Base-by-base conservation (phyloP, 2,888 invertebrate species). In the Rhagonycha fulva region DNA sequence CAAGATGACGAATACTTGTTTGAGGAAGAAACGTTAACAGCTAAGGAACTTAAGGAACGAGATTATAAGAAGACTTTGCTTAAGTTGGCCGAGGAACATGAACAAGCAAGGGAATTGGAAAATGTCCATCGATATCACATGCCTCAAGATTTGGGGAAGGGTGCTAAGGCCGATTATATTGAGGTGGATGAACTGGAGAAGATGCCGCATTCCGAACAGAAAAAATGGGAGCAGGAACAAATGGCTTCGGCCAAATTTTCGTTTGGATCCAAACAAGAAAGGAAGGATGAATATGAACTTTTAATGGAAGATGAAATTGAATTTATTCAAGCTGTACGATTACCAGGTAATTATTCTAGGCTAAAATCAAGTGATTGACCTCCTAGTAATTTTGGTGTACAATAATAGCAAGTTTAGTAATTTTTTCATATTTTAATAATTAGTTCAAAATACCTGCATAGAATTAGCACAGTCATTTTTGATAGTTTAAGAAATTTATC, bases 151-250 rank as follows among this genome's bases (percentile, higher is more conserved):
- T 89, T 94, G 83, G 93, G 93, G n/a, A 94, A 94, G 84, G 92
- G 92, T 78, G 92, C 92, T 85, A 81, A 86, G 89, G 92, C 92
- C 72, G 93, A 94, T 83, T 95, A 95, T 88, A 90, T 95, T 78
- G 96, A 96, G 89, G 93, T 95, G 30, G 96, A 96, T 88, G 96
- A 96, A 82, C 90, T 92, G 80, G 98, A 98, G 86, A 94, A 93
- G 83, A 89, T 93, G 78, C 94, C 94, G 0, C 94, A 95, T 85
- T 95, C 94, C 0, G 96, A 96, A 82, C 96, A 96, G 88, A 93
- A 94, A 82, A 97, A 97, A 89, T 99, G 99, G 99, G 99, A 99
- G 88, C 96, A 98, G 76, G 98, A 98, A 86, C 97, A 98, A 87
- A 94, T 99, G 89, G 94, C 94, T 70, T 96, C 96, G 4, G 98